A percentile compares a stretch with the other conserved stretches of the same genome.
Conservation (phyloP, 2,797 vertebrate genomes). For the Cossypha dichroa region DNA sequence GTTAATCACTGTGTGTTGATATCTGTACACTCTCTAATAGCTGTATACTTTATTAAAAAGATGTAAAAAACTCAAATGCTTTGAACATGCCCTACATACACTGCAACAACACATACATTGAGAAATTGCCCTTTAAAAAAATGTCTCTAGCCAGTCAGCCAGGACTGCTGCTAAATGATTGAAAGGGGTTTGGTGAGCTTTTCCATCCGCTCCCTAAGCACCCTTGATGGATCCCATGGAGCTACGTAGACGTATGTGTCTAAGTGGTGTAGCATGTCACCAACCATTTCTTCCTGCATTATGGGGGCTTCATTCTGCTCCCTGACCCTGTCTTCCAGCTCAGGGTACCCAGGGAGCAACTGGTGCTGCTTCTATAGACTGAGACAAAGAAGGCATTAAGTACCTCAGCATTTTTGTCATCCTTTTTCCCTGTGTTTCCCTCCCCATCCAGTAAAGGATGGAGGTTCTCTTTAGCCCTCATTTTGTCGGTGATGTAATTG, state of each 20-base stretch:
- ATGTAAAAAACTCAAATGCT: neutral
- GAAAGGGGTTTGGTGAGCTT: neutral
- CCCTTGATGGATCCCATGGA: neutral
- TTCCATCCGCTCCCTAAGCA: neutral
- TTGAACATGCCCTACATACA: neutral
- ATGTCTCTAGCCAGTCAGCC: neutral
- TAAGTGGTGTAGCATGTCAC: neutral
- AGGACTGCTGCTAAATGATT: neutral
- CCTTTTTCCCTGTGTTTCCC: neutral
- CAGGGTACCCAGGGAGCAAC: neutral
- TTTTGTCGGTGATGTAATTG: neutral
- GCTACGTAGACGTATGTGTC: rapidly evolving
- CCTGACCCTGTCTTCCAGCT: neutral
- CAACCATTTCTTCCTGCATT: neutral
- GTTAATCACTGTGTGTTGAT: neutral
- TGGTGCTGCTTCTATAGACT: neutral
- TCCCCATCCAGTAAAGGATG: neutral
- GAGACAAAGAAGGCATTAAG: neutral
- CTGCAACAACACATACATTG: neutral
- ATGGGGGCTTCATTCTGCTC: neutral
- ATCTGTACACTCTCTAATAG: neutral
- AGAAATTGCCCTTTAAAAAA: neutral
- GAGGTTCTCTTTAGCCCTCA: neutral
- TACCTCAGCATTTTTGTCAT: neutral
- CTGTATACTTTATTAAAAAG: neutral